A percentile compares a stretch with the other conserved stretches of the same genome.
These are phyloP conservation scores for Desoria tigrina DNA, from an alignment of 2,888 invertebrate genomes.

Conservation along the genomic window DNA sequence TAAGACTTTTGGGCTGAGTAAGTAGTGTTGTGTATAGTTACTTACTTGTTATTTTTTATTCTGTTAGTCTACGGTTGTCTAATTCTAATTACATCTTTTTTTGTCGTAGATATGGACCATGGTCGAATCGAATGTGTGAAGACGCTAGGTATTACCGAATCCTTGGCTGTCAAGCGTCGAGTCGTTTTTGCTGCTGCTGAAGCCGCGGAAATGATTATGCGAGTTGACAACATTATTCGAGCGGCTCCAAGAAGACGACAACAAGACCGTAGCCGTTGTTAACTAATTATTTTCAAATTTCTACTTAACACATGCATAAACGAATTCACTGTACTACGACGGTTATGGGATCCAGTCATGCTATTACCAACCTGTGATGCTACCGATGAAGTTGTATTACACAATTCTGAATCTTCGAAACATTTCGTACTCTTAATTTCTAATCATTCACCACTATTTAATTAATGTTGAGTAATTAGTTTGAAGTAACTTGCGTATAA, in stretches of 20 bases:
- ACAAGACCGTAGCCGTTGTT: constrained; percentile 83
- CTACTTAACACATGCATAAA: background rate
- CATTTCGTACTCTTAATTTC: no score
- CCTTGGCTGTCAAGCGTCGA: constrained; percentile 94
- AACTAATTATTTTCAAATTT: constrained; percentile 54
- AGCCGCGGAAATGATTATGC: constrained; percentile 97
- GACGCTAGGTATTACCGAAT: constrained; percentile 89
- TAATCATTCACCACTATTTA: no score
- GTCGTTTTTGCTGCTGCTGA: constrained; percentile 91
- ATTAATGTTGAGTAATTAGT: no score
- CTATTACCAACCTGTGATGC: no score
- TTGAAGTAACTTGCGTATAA: no score
- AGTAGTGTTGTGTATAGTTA: constrained; percentile 55
- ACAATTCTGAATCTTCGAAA: no score
- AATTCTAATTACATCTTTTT: background rate
- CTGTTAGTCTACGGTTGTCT: no score
- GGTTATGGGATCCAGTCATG: no score
- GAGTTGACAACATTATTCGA: constrained; percentile 95
- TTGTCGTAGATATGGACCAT: constrained; percentile 89
- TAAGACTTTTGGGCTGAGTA: constrained; percentile 74
- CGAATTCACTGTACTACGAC: background rate
- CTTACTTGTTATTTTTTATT: constrained; percentile 17
- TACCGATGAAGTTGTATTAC: no score
- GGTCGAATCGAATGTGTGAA: constrained; percentile 89
- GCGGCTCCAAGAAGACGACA: constrained; percentile 84